Conservation (phyloP, 2,113 vertebrate species). For the Xiphorhynchus elegans region DNA sequence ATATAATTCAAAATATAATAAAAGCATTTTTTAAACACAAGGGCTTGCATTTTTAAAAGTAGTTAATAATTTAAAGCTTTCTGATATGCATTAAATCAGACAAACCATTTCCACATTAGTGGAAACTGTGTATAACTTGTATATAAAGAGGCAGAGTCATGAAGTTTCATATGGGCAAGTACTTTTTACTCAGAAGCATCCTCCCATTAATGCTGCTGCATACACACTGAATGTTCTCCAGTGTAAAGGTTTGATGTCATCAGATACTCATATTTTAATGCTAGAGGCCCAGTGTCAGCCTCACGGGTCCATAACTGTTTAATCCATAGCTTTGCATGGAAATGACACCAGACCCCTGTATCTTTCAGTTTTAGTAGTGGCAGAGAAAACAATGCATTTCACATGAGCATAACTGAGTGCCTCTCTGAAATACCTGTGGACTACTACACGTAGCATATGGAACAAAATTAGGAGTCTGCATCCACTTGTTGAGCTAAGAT, state of each 20-base stretch:
- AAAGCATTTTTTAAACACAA: background rate
- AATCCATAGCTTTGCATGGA: background rate
- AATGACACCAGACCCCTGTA: fast-evolving
- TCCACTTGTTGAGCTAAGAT: background rate
- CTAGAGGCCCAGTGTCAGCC: background rate
- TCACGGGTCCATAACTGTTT: background rate
- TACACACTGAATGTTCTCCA: background rate
- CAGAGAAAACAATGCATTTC: background rate
- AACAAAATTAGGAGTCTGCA: background rate
- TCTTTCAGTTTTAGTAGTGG: background rate
- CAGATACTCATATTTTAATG: background rate
- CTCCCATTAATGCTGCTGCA: background rate
- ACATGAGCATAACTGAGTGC: background rate
- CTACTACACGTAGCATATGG: background rate
- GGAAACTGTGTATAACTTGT: background rate
- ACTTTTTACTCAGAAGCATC: background rate
- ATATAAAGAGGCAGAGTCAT: background rate
- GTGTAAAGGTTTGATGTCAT: background rate
- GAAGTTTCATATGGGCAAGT: background rate
- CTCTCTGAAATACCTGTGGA: background rate
- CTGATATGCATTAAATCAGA: background rate
- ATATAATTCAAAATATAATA: background rate
- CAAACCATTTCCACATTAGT: background rate
- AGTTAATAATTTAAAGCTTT: background rate
- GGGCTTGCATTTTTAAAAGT: background rate